phyloP scores from a whole-genome alignment of 2,797 vertebrate species.

The Corythornis leucogaster region DNA sequence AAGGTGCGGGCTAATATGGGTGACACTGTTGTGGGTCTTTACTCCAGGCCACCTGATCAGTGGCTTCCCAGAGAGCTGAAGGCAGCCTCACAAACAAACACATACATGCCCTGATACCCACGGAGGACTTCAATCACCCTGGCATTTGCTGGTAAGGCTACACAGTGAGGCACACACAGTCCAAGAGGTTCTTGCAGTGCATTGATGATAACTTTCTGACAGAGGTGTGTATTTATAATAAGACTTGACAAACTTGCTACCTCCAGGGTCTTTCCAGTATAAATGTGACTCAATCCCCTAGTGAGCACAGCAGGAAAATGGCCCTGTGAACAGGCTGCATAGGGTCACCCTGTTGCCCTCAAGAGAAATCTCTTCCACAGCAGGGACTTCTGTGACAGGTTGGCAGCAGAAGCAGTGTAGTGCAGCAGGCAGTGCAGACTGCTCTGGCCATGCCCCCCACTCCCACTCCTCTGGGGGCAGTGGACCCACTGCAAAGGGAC shows the following conservation, averaged over 20 bases:
- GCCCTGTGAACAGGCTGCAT: neutral
- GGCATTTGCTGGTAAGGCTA: too few species aligned
- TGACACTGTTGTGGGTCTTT: too few species aligned
- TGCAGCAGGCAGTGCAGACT: neutral
- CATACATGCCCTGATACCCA: too few species aligned
- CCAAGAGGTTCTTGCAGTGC: too few species aligned
- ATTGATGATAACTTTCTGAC: too few species aligned
- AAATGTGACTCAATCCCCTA: neutral
- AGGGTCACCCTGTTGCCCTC: neutral
- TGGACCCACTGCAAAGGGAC: neutral
- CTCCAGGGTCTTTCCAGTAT: neutral
- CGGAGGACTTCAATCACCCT: too few species aligned
- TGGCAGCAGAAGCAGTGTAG: neutral
- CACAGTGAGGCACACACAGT: too few species aligned
- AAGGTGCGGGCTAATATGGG: too few species aligned
- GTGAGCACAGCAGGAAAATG: neutral
- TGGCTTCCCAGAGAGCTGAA: too few species aligned
- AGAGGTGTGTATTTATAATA: too few species aligned
- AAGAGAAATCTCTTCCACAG: neutral
- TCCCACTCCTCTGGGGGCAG: neutral
- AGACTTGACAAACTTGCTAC: neutral
- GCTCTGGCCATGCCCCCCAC: fast-evolving
- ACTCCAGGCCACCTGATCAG: too few species aligned
- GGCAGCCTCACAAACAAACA: too few species aligned
- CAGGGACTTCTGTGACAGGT: neutral